Conservation (phyloP, 2,113 vertebrate genomes). For the Toxostoma redivivum region DNA sequence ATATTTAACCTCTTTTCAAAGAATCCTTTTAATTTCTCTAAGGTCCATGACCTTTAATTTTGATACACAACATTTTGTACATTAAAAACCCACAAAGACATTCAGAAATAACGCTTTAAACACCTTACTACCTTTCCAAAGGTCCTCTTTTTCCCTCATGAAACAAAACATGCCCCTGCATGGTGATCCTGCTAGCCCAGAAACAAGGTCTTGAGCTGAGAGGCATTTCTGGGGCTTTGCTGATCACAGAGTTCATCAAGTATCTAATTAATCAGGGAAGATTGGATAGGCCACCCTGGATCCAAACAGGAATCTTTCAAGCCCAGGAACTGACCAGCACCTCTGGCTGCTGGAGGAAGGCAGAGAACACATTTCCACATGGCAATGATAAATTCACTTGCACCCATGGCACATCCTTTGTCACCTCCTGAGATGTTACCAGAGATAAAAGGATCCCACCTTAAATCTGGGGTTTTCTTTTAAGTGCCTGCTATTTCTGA, state of each 20-base stretch:
- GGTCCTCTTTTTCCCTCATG: not conserved
- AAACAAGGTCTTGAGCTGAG: not conserved
- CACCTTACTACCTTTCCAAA: not conserved
- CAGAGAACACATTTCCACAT: not conserved
- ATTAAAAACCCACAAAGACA: not conserved
- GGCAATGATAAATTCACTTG: not conserved
- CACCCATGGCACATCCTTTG: not conserved
- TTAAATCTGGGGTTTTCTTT: not conserved
- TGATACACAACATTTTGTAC: not conserved
- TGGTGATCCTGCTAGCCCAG: not conserved
- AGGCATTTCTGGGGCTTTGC: not conserved
- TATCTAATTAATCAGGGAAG: not conserved
- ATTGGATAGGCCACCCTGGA: not conserved
- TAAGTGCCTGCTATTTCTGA: not conserved
- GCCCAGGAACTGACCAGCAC: not conserved
- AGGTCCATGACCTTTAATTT: constrained; percentile 23
- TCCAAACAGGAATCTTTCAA: not conserved
- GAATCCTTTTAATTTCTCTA: constrained; percentile 33
- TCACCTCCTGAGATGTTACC: not conserved
- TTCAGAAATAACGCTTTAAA: not conserved
- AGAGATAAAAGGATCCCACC: not conserved
- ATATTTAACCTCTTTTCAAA: constrained; percentile 37
- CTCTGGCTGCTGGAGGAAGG: not conserved
- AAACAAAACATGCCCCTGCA: not conserved
- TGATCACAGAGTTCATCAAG: not conserved